Percentiles rank a stretch among this genome's conserved stretches.
Evolutionary conservation across 2,888 invertebrate species (phyloP).

Genomic region (Barypeithes pellucidus): DNA sequence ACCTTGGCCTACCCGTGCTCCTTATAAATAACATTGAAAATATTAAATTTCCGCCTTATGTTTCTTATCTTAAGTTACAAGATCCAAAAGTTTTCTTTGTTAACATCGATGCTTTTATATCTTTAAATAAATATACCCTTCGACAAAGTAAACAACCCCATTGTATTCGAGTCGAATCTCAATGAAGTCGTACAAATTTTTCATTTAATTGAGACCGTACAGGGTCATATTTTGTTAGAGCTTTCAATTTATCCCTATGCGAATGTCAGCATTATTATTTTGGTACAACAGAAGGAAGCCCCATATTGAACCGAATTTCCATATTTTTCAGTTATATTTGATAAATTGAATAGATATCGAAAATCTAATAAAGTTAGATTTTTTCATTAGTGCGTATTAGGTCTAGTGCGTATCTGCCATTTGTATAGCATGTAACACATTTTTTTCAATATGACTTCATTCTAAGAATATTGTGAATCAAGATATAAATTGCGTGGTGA

Average conservation of each 20-base stretch:
- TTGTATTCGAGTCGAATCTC: background rate
- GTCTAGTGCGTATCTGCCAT: no score
- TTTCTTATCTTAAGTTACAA: background rate
- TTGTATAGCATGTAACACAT: no score
- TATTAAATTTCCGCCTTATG: no score
- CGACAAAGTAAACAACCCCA: background rate
- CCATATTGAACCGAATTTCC: background rate
- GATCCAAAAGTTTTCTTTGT: background rate
- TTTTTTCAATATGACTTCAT: no score
- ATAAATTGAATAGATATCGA: slow-evolving; percentile 5
- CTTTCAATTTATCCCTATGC: background rate
- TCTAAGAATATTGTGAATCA: no score
- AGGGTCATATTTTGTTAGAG: slow-evolving; percentile 2
- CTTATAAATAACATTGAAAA: no score
- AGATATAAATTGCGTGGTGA: no score
- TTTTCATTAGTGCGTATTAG: slow-evolving; percentile 1
- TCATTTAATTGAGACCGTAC: background rate
- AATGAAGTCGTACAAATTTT: background rate
- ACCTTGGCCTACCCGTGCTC: no score
- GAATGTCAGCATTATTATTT: slow-evolving; percentile 7
- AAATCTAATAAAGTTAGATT: background rate
- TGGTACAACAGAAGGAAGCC: slow-evolving; percentile 2
- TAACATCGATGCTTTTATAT: background rate
- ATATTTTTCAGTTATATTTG: background rate
- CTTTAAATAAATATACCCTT: slow-evolving; percentile 2